Evolutionary conservation across 2,113 vertebrate genomes (phyloP).

Genomic region (Hippocampus zosterae): DNA sequence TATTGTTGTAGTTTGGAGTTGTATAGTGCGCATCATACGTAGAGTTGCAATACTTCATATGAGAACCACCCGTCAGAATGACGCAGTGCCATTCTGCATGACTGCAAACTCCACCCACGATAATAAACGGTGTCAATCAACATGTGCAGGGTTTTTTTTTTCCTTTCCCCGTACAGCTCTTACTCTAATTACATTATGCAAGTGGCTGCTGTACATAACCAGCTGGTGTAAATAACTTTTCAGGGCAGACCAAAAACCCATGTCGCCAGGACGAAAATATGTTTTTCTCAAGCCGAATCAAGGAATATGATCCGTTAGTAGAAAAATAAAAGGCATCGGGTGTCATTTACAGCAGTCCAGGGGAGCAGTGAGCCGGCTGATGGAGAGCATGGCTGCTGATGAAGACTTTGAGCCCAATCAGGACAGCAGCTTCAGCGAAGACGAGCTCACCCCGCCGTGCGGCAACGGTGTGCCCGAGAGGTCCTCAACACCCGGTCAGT

Average conservation of each 20-base stretch:
- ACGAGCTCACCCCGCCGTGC: slow-evolving; percentile 76
- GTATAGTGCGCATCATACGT: not conserved
- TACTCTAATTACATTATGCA: not conserved
- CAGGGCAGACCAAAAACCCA: not conserved
- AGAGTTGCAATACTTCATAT: not conserved
- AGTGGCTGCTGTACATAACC: not conserved
- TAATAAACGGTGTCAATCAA: not conserved
- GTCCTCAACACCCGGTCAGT: slow-evolving; percentile 81
- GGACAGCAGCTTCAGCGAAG: slow-evolving; percentile 97
- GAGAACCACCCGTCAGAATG: not conserved
- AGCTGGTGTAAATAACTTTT: not conserved
- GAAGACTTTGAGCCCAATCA: slow-evolving; percentile 97
- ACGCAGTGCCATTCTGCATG: not conserved
- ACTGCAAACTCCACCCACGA: not conserved
- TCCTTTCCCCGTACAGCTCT: not conserved
- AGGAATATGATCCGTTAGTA: not conserved
- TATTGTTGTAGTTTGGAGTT: not conserved
- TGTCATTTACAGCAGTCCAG: slow-evolving; percentile 69
- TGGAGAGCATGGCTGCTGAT: slow-evolving; percentile 98
- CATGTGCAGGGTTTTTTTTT: not conserved
- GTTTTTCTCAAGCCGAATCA: not conserved
- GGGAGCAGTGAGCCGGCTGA: slow-evolving; percentile 91
- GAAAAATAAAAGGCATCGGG: not conserved
- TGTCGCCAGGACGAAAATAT: not conserved
- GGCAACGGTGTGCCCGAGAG: slow-evolving; percentile 70